Evolutionary conservation across 1,140 invertebrate genomes (phyloP).

Genomic region (Drosophila mauritiana): DNA sequence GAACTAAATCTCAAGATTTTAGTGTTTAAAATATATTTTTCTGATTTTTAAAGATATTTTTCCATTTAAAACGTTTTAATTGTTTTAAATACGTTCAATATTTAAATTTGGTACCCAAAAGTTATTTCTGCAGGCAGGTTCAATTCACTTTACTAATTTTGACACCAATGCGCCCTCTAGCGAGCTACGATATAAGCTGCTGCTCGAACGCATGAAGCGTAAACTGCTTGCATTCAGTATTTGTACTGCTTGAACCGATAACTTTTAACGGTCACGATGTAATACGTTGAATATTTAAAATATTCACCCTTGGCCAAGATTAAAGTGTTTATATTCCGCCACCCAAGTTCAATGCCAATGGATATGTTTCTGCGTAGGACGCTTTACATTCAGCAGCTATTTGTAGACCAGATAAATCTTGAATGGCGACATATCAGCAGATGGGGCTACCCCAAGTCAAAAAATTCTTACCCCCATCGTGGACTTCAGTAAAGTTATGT

Average conservation of each 20-base stretch:
- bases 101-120: too few relatives aligned
- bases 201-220: too few relatives aligned
- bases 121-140: too few relatives aligned
- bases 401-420: conserved; percentile 28
- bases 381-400: conserved; percentile 18
- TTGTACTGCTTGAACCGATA: background rate
- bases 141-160: too few relatives aligned
- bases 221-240: background rate
- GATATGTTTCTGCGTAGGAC: background rate
- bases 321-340: background rate
- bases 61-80: too few relatives aligned
- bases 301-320: background rate
- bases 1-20: too few relatives aligned
- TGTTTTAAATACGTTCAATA: too few relatives aligned
- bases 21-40: too few relatives aligned
- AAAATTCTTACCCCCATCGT: conserved; percentile 30
- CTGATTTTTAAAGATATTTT: too few relatives aligned
- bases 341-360: conserved; percentile 47
- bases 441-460: conserved; percentile 16
- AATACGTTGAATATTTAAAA: background rate
- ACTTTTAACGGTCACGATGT: background rate
- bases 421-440: conserved; percentile 44
- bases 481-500: conserved; percentile 38
- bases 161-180: too few relatives aligned
- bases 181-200: background rate